Evolutionary conservation across 1,140 invertebrate genomes (phyloP).

Genomic region (Dendrolimus kikuchii): DNA sequence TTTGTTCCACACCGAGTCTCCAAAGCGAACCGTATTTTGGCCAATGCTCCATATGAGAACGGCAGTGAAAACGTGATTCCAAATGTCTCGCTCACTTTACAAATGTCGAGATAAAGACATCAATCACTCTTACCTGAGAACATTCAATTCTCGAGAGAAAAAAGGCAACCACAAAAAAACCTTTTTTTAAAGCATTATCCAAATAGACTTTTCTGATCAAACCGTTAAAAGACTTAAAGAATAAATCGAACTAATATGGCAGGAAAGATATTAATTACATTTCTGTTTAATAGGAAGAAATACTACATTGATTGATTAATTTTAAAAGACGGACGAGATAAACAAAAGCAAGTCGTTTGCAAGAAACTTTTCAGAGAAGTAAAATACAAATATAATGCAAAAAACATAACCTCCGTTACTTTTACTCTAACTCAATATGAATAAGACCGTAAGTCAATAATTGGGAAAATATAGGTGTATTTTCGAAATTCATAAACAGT

Average conservation of each 20-base stretch:
- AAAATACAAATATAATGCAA: too few relatives aligned
- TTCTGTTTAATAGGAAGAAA: neutral
- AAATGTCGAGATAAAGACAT: constrained; percentile 43
- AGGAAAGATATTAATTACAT: constrained; percentile 4
- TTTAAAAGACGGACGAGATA: neutral
- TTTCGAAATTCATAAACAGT: too few relatives aligned
- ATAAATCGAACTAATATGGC: constrained; percentile 16
- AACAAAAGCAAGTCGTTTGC: too few relatives aligned
- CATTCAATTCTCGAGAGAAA: constrained; percentile 41
- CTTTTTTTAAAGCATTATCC: constrained; percentile 28
- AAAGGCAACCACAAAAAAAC: constrained; percentile 33
- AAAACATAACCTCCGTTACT: too few relatives aligned
- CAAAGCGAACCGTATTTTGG: too few relatives aligned
- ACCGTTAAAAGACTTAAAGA: constrained; percentile 12
- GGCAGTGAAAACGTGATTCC: constrained; percentile 18
- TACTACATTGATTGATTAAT: neutral
- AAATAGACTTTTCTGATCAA: constrained; percentile 20
- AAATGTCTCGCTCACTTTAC: constrained; percentile 37
- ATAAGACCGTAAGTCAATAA: too few relatives aligned
- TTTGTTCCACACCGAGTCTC: too few relatives aligned
- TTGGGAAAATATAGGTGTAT: too few relatives aligned
- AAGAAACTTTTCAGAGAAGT: too few relatives aligned
- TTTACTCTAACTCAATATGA: too few relatives aligned
- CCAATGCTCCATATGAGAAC: too few relatives aligned
- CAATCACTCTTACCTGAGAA: constrained; percentile 48